phyloP scores from a whole-genome alignment of 2,113 vertebrate species.

The Rafetus swinhoei region DNA sequence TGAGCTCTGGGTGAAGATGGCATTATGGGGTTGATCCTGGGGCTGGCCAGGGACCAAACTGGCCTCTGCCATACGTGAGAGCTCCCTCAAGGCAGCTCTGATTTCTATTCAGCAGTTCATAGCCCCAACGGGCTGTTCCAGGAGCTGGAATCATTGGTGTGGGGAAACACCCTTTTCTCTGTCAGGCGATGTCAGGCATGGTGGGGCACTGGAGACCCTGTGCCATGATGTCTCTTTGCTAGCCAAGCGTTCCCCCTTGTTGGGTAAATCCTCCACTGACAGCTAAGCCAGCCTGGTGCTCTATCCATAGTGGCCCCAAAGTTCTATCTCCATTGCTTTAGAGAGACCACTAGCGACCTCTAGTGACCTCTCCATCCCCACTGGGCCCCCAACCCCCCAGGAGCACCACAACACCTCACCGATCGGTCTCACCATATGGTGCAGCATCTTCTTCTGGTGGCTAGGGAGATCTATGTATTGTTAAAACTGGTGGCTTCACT shows the following conservation, averaged over 20 bases:
- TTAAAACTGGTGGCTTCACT: neutral
- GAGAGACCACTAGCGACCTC: neutral
- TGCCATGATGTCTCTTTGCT: rapidly evolving
- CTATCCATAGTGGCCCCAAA: too few species aligned
- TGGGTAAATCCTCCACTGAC: neutral
- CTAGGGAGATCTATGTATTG: neutral
- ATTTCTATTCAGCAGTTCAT: neutral
- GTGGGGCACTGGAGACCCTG: rapidly evolving
- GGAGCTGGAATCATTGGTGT: neutral
- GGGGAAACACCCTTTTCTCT: neutral
- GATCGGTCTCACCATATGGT: neutral
- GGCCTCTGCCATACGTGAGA: neutral
- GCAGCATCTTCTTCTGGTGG: neutral
- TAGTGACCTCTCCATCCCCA: neutral
- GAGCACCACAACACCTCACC: neutral
- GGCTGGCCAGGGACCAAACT: neutral
- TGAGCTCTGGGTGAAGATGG: neutral
- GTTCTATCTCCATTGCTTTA: neutral
- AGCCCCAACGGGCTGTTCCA: neutral
- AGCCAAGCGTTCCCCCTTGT: neutral
- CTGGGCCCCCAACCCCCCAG: neutral
- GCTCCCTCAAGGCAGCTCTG: neutral
- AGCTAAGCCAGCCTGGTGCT: neutral
- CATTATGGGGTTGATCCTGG: neutral
- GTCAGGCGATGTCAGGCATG: too few species aligned